Conservation (phyloP, 2,888 invertebrate species). For the Octonoba sinensis region DNA sequence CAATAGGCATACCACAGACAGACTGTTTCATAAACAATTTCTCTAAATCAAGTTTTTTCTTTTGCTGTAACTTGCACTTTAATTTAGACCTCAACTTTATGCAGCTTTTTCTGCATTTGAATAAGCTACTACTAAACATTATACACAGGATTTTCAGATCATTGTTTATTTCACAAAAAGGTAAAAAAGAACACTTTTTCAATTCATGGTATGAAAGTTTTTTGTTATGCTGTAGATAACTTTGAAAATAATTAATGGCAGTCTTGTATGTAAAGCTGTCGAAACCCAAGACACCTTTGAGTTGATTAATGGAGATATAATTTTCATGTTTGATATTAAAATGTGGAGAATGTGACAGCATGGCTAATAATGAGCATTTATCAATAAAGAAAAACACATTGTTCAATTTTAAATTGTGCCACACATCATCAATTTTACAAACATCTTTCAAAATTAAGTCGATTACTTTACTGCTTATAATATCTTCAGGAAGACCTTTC, state of each 20-base stretch:
- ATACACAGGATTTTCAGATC: constrained; percentile 28
- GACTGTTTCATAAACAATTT: neutral
- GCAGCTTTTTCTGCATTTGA: constrained; percentile 21
- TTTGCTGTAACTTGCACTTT: neutral
- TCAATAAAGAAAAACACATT: constrained; percentile 6
- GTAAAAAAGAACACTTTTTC: constrained; percentile 16
- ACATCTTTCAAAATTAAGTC: constrained; percentile 41
- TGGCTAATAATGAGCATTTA: constrained; percentile 1
- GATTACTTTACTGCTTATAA: constrained; percentile 27
- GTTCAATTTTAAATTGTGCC: constrained; percentile 27
- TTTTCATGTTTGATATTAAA: constrained; percentile 1
- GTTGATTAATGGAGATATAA: constrained; percentile 7
- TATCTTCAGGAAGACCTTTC: constrained; percentile 21
- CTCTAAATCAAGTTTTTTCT: constrained; percentile 13
- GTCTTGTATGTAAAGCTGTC: constrained; percentile 7
- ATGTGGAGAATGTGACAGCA: constrained; percentile 18
- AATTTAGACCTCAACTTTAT: constrained; percentile 10
- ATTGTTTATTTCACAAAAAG: constrained; percentile 14
- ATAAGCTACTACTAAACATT: constrained; percentile 15
- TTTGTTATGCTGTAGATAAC: constrained; percentile 18
- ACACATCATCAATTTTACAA: constrained; percentile 20
- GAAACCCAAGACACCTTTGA: constrained; percentile 31
- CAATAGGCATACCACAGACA: neutral
- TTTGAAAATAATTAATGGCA: constrained; percentile 33
- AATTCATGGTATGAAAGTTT: constrained; percentile 23